Evolutionary conservation across 2,113 vertebrate species (phyloP), one percentile per base, ranked within the genome.

Genomic region (Azemiops feae): DNA sequence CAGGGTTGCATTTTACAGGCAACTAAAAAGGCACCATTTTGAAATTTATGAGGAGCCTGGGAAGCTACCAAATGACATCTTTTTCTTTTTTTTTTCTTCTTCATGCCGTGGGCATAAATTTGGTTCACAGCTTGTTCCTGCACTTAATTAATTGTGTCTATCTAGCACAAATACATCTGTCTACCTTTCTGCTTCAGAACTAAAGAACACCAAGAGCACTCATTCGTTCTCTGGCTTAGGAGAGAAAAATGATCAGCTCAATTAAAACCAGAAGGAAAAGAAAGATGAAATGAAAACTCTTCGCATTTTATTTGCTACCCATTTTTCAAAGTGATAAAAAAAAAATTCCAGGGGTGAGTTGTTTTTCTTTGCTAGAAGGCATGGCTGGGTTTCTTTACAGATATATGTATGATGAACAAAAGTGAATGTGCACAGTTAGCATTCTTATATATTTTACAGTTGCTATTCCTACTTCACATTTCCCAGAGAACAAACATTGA

Each of bases 41-140:
- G 86, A 94, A 96, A 97, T 95, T 94, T 95, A 95, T 91, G 93
- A 93, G 69, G 47, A 95, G 43, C 92, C 92, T 91, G 87, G 93
- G 90, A 96, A 91, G 30, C 58, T 94, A 54, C 85, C 5, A 50
- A 95, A 92, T 93, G 34, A 92, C 92, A 96, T 95, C 87, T 93
- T 86, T 96, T 87, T 96, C n/a, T 87, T 74, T 91, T 87, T 1
- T 0, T 88, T 94, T 91, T 86, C 45, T 89, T 95, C 89, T 47
- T 94, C 69, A 39, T 85, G 69, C 69, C 85, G 87, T 69, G 86
- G 94, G 92, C 60, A 94, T 50, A 93, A 94, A 96, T 39, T 89
- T 87, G 53, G 85, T 93, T 96, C 52, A 87, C 81, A 92, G 81
- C 87, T 92, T 91, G 90, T 92, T 95, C 88, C 88, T 87, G 87